Percentiles rank a stretch among this genome's conserved stretches.
These are phyloP conservation scores for Eurystomus gularis DNA, from an alignment of 2,113 vertebrate genomes.

Conservation along the genomic window DNA sequence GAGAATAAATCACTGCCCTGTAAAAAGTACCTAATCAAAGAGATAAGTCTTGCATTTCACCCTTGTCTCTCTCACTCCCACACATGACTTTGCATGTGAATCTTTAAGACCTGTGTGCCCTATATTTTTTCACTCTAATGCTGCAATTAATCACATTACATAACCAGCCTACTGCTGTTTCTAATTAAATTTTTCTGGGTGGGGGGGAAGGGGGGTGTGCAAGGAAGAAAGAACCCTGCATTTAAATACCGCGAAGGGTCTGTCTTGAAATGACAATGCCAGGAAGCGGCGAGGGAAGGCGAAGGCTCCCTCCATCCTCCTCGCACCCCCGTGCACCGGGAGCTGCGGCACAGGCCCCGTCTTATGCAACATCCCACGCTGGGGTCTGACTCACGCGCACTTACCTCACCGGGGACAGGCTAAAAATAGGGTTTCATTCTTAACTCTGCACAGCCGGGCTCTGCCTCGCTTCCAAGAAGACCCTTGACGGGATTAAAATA, in stretches of 20 bases:
- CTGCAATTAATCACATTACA: constrained; percentile 67
- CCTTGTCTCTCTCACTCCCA: constrained; percentile 45
- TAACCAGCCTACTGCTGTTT: constrained; percentile 66
- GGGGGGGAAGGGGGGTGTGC: no score
- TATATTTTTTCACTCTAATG: constrained; percentile 54
- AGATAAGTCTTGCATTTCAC: constrained; percentile 30
- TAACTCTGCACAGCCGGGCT: constrained; percentile 61
- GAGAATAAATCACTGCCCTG: constrained; percentile 35
- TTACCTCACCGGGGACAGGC: constrained; percentile 62
- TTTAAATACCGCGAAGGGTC: constrained; percentile 44
- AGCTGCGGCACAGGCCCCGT: constrained; percentile 43
- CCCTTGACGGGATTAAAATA: constrained; percentile 60
- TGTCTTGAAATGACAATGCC: constrained; percentile 32
- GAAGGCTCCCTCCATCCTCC: constrained; percentile 43
- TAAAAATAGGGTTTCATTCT: constrained; percentile 75
- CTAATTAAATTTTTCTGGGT: constrained; percentile 58
- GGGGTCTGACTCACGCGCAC: constrained; percentile 64
- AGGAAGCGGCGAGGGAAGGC: constrained; percentile 44
- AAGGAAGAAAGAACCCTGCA: not conserved
- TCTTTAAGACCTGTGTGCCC: constrained; percentile 57
- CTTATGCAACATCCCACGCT: constrained; percentile 71
- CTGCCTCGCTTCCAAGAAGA: constrained; percentile 43
- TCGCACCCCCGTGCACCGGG: constrained; percentile 35
- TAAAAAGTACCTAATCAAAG: constrained; percentile 25
- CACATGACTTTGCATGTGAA: constrained; percentile 61